Base-by-base conservation (phyloP, 1,140 invertebrate genomes). In the Formica selysi region DNA sequence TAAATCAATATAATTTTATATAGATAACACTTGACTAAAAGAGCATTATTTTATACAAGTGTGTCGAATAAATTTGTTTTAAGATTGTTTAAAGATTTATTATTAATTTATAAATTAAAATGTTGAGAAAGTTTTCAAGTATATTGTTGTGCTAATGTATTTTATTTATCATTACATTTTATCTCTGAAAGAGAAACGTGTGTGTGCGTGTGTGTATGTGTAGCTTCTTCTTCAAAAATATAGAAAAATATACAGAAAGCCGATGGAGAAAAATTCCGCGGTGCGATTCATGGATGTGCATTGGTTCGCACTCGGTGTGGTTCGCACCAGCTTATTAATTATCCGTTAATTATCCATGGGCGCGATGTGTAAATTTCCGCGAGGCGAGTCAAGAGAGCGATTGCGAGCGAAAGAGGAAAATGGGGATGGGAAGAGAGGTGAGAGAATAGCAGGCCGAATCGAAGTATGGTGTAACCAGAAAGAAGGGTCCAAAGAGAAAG, bases 261-360 rank as follows among this genome's bases (percentile, higher is more conserved):
- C 16, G 26, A n/a, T 1, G 19, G 8, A 29, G 57, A 61, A 57
- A 70, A 44, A 22, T 61, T 22, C 13, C 19, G 19, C 26, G 10
- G 36, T 38, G 11, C 41, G 11, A 51, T 26, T 59, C 19, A 22
- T 22, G 22, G n/a, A 54, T 16, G 16, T 16, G n/a, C 32, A 65
- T 32, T n/a, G n/a, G 11, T 74, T 81, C 16, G 32, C 80, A n/a
- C 61, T 29, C 29, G 32, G 51, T 73, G 44, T 48, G 68, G 70
- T 44, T 79, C 41, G 16, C 81, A 57, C 57, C 51, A 85, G 70
- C 73, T 83, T 91, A 93, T 91, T 91, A 93, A 92, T 92, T 92
- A 90, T 92, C 88, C 71, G 44, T 89, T 89, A 93, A 92, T 93
- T 90, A 92, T 74, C 83, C 65, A 57, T 70, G 74, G 85, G 74